Conservation (phyloP, 2,888 invertebrate genomes). For the Mantis religiosa region DNA sequence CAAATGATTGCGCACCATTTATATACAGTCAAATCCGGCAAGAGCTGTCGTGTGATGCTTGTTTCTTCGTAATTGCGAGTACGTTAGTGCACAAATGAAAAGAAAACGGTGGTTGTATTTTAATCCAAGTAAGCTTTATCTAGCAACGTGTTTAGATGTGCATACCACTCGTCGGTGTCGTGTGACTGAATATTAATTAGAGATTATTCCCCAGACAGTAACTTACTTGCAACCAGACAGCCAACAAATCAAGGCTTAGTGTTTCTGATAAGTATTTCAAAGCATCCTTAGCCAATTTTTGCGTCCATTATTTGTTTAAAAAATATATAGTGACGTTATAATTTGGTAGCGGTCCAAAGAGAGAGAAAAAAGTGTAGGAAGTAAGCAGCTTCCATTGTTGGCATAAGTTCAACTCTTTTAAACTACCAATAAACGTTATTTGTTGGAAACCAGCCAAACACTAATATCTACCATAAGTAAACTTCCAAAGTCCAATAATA, state of each 20-base stretch:
- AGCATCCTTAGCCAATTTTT: conserved; percentile 11
- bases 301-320: conserved; percentile 8
- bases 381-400: conserved; percentile 10
- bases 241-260: background rate
- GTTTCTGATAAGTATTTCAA: background rate
- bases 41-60: background rate
- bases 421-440: conserved; percentile 15
- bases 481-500: background rate
- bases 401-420: conserved; percentile 13
- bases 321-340: conserved; percentile 4
- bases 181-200: background rate
- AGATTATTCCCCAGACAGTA: background rate
- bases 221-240: background rate
- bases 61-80: background rate
- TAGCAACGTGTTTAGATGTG: background rate
- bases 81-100: conserved; percentile 6
- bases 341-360: conserved; percentile 9
- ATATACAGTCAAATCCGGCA: background rate
- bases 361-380: conserved; percentile 4
- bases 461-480: conserved; percentile 7
- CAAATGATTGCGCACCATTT: background rate
- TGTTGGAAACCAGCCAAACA: conserved; percentile 1
- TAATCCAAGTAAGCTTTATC: background rate
- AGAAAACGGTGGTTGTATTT: conserved; percentile 10
- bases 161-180: background rate